Conservation (phyloP, 2,797 vertebrate species). For the Squalus acanthias region DNA sequence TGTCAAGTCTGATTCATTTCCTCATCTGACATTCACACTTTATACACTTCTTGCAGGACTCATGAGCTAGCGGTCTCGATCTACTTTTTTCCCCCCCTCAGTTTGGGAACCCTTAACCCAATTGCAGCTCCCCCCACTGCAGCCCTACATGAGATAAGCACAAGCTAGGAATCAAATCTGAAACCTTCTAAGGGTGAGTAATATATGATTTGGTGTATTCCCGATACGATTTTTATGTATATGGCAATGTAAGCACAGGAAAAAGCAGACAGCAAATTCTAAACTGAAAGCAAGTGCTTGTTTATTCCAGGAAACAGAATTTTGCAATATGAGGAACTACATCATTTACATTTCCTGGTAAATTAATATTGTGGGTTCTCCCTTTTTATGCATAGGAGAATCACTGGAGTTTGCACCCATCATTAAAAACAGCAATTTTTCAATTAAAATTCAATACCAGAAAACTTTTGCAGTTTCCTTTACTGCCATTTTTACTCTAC, state of each 20-base stretch:
- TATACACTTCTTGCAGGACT: background rate
- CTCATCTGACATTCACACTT: background rate
- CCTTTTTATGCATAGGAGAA: background rate
- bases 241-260: background rate
- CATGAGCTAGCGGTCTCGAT: no score
- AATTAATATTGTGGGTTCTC: background rate
- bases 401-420: background rate
- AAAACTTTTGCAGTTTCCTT: background rate
- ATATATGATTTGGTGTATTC: background rate
- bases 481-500: background rate
- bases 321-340: background rate
- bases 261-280: background rate
- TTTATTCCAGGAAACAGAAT: background rate
- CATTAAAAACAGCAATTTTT: background rate
- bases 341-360: background rate
- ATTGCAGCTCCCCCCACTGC: background rate
- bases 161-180: background rate
- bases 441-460: background rate
- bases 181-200: background rate
- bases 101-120: background rate
- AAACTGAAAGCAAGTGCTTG: background rate
- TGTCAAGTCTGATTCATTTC: background rate
- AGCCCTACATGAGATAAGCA: background rate
- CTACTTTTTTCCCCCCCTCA: background rate
- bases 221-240: background rate